Conservation (phyloP, 2,113 vertebrate genomes). For the Entelurus aequoreus region DNA sequence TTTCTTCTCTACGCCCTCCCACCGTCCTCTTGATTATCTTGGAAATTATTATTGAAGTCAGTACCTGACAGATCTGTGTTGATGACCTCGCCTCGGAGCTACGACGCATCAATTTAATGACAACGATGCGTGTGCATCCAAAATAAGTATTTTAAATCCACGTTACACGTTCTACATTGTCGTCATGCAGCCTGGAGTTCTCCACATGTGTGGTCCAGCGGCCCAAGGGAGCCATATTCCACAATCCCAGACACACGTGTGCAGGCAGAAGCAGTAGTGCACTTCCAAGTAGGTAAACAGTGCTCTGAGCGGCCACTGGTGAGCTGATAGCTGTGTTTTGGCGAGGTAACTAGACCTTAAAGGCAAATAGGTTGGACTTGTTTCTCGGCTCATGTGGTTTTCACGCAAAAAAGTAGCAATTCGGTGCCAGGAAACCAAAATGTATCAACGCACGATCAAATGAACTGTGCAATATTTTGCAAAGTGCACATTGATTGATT, state of each 20-base stretch:
- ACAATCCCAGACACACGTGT: constrained; percentile 73
- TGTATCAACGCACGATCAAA: no score
- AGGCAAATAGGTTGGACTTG: neutral
- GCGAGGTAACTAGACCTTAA: neutral
- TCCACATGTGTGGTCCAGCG: constrained; percentile 75
- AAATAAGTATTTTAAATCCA: constrained; percentile 16
- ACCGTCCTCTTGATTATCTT: constrained; percentile 9
- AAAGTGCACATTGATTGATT: no score
- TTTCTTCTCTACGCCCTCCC: constrained; percentile 62
- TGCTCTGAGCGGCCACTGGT: constrained; percentile 56
- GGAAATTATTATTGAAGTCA: constrained; percentile 19
- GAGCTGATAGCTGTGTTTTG: no score
- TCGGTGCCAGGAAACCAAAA: no score
- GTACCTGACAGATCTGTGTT: constrained; percentile 25
- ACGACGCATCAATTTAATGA: constrained; percentile 4
- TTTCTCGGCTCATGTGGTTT: neutral
- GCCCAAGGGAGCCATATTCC: constrained; percentile 67
- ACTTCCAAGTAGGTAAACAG: constrained; percentile 68
- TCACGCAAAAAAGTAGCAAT: no score
- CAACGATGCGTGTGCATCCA: neutral
- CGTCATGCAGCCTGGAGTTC: constrained; percentile 43
- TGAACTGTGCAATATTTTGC: no score
- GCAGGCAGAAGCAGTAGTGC: constrained; percentile 70
- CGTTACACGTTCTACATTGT: constrained; percentile 20
- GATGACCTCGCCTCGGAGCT: constrained; percentile 50